A percentile compares a stretch with the other conserved stretches of the same genome.
Conservation (phyloP, 2,888 invertebrate genomes). For the Cheiracanthium punctorium region DNA sequence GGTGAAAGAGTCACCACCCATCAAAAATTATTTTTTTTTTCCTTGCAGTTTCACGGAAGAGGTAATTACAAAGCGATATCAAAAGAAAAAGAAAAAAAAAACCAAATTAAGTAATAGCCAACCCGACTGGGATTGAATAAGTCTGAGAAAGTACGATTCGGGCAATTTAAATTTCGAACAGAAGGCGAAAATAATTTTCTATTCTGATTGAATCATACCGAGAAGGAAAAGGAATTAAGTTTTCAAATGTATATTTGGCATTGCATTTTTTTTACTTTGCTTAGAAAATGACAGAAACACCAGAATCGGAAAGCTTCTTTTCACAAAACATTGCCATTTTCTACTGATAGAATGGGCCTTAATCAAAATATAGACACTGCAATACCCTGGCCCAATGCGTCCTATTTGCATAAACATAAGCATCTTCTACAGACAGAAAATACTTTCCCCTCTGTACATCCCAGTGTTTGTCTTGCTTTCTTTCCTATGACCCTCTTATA, state of each 20-base stretch:
- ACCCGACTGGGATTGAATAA: no score
- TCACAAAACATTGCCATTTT: constrained; percentile 37
- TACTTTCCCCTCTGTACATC: constrained; percentile 24
- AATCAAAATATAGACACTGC: constrained; percentile 44
- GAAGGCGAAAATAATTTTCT: neutral
- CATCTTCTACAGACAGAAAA: constrained; percentile 42
- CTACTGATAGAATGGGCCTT: constrained; percentile 36
- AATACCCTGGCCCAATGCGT: constrained; percentile 42
- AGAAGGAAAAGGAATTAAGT: neutral
- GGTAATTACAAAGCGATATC: no score
- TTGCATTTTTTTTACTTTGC: neutral
- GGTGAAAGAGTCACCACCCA: no score
- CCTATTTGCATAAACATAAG: constrained; percentile 60
- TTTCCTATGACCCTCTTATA: constrained; percentile 52
- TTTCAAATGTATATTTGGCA: neutral
- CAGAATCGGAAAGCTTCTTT: constrained; percentile 19
- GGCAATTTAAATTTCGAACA: neutral
- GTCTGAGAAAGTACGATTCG: neutral
- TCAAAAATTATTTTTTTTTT: no score
- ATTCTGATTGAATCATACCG: neutral
- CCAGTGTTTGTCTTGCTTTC: constrained; percentile 48
- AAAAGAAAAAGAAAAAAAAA: no score
- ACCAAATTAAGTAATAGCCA: no score
- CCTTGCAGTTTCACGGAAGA: no score
- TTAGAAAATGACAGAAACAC: neutral